Evolutionary conservation across 2,888 invertebrate species (phyloP).

Genomic region (Morpho achilles): DNA sequence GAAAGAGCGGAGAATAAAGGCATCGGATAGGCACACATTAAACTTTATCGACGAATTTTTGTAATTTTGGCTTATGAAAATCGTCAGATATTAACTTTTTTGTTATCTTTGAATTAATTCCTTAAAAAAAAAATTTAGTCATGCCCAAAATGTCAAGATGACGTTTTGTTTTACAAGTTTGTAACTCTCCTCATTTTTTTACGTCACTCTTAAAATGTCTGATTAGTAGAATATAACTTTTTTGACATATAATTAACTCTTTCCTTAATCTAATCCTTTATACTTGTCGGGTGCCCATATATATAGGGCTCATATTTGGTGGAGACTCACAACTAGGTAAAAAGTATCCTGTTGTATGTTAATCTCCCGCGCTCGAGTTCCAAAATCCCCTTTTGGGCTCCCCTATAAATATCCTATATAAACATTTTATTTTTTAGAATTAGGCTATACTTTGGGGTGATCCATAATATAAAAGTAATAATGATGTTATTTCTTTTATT

Average conservation of each 20-base stretch:
- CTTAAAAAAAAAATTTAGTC: slow-evolving; percentile 6
- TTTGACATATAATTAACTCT: slow-evolving; percentile 13
- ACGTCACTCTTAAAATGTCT: slow-evolving; percentile 13
- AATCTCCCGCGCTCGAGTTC: too few species aligned
- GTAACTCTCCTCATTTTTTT: slow-evolving; percentile 10
- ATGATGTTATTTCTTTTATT: too few species aligned
- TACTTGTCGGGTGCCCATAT: slow-evolving; percentile 23
- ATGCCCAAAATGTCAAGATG: slow-evolving; percentile 8
- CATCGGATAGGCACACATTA: slow-evolving; percentile 17
- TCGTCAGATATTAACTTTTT: slow-evolving; percentile 18
- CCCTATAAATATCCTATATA: too few species aligned
- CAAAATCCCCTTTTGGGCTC: too few species aligned
- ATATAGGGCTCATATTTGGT: slow-evolving; percentile 24
- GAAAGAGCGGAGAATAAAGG: slow-evolving; percentile 16
- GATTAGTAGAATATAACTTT: slow-evolving; percentile 20
- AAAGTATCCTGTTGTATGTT: too few species aligned
- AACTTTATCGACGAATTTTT: slow-evolving; percentile 22
- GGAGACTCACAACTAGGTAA: not conserved
- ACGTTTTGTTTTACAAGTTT: slow-evolving; percentile 19
- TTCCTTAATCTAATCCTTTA: slow-evolving; percentile 20
- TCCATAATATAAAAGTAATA: too few species aligned
- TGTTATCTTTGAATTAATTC: slow-evolving; percentile 9
- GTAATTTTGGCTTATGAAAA: slow-evolving; percentile 16
- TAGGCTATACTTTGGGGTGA: too few species aligned
- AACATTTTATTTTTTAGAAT: too few species aligned